Conservation (phyloP, 35 echinoderm and acorn worm species). For the Acanthaster planci region DNA sequence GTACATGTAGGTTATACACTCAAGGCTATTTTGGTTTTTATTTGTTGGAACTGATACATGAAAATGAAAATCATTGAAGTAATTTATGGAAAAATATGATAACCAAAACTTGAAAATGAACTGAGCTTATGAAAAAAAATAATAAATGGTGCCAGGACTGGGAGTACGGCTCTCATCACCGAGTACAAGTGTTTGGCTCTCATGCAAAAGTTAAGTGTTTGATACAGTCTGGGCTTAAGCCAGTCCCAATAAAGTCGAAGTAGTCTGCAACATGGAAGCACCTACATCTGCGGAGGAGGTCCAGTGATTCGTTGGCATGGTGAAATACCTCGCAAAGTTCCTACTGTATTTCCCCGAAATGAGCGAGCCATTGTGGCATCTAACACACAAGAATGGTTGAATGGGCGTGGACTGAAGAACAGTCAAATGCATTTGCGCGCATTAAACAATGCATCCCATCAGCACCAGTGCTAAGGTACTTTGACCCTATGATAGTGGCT, state of each 20-base stretch:
- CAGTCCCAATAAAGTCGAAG: not conserved
- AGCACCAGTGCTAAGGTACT: constrained; percentile 69
- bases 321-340: constrained; percentile 65
- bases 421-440: too few species aligned
- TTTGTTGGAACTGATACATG: too few species aligned
- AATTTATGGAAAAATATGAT: too few species aligned
- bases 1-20: too few species aligned
- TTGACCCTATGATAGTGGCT: constrained; percentile 13
- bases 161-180: too few species aligned
- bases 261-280: not conserved
- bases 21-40: too few species aligned
- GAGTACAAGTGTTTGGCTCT: too few species aligned
- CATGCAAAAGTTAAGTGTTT: too few species aligned
- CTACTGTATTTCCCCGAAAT: constrained; percentile 46
- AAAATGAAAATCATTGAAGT: too few species aligned
- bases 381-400: constrained; percentile 49
- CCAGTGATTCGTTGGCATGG: constrained; percentile 66
- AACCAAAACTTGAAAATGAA: too few species aligned
- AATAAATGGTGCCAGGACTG: too few species aligned
- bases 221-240: constrained; percentile 3
- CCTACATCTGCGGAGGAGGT: constrained; percentile 3
- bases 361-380: constrained; percentile 48
- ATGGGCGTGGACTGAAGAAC: constrained; percentile 41
- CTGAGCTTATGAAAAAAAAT: too few species aligned
- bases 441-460: constrained; percentile 40